These are phyloP conservation scores for Catamblyrhynchus diadema DNA, from an alignment of 2,797 vertebrate genomes.

Conservation along the genomic window DNA sequence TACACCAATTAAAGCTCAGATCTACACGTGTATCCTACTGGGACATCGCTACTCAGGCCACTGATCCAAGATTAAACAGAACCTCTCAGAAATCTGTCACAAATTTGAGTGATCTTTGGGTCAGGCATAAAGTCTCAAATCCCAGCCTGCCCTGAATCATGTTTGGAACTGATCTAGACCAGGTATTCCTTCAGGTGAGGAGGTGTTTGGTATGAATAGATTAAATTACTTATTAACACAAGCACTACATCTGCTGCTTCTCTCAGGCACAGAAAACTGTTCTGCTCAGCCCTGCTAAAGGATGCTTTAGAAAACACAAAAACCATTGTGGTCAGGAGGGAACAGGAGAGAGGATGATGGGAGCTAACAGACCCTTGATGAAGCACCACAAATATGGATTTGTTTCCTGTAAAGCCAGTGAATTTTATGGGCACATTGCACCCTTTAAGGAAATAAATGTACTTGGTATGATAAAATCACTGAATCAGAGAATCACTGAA, in stretches of 20 bases:
- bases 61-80: not conserved
- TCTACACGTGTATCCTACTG: rapidly evolving
- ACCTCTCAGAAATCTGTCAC: not conserved
- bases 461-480: not conserved
- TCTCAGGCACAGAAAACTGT: not conserved
- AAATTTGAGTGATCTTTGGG: not conserved
- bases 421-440: not conserved
- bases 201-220: not conserved
- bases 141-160: not conserved
- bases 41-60: not conserved
- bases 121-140: not conserved
- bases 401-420: not conserved
- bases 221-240: not conserved
- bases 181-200: not conserved
- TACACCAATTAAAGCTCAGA: not conserved
- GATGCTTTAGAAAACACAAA: not conserved
- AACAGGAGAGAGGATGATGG: not conserved
- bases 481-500: not conserved
- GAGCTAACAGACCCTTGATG: not conserved
- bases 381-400: not conserved
- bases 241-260: not conserved
- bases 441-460: not conserved
- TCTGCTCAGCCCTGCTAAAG: not conserved
- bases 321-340: not conserved
- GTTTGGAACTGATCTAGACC: not conserved